Evolutionary conservation across 30 jellyfish, hydroid and myxozoan species (phyloP), one percentile per base, ranked within the genome.

Genomic region (Morbakka virulenta): DNA sequence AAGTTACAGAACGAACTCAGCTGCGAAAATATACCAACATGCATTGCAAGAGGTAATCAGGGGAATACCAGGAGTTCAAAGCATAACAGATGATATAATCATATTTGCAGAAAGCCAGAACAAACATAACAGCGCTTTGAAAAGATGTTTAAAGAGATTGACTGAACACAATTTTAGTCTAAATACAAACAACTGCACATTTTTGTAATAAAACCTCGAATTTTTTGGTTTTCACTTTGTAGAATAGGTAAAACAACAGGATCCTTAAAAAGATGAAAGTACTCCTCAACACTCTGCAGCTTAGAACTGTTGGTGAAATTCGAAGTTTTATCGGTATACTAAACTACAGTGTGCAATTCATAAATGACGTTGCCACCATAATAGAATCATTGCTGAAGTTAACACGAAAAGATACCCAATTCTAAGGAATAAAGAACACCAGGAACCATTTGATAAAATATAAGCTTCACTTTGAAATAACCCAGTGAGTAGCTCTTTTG

Each of bases 291-390:
- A 36, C 75, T 3, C 17, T 14, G 51, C 86, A 12, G 27, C 85
- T 83, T 25, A 41, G 6, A 67, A 65, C 76, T 14, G 80, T 28
- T 13, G 17, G 57, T 41, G 57, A 41, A 17, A 41, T 41, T 6
- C 9, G 57, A 41, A 63, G 76, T 41, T 65, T 78, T 20, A 13
- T 78, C 9, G 32, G 87, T 30, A 50, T 79, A 65, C 65, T 28
- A 24, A 67, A 48, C 49, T 79, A 67, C 49, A 66, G 67, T 36
- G 69, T 76, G 27, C 73, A 69, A 14, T 79, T 35, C 85, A 79
- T 79, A 64, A 31, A 33, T 20, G 35, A 79, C 75, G 41, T 79
- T 50, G 91, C 91, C 52, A 79, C 84, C 21, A 67, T 66, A 22
- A 47, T 85, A 33, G 76, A 34, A 27, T 51, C 80, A 4, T 52